phyloP scores from a whole-genome alignment of 1,140 invertebrate species.

The Drosophila eugracilis region DNA sequence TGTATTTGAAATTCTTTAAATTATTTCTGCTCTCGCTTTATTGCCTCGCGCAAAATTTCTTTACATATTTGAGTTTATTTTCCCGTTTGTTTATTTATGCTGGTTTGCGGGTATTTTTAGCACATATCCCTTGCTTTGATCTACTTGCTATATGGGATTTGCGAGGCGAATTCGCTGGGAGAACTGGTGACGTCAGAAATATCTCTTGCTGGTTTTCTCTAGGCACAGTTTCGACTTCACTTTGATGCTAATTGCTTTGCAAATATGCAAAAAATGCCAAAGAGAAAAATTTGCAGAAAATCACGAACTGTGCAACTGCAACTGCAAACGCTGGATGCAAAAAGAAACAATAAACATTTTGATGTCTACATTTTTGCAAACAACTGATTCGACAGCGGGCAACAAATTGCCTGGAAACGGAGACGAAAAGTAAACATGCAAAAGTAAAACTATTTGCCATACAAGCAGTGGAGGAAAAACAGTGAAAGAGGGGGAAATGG shows the following conservation, averaged over 20 bases:
- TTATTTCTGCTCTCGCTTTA: constrained; percentile 26
- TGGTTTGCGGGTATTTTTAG: constrained; percentile 32
- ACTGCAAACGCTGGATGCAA: constrained; percentile 21
- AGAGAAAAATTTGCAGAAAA: constrained; percentile 63
- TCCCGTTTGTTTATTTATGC: constrained; percentile 22
- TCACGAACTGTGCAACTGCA: constrained; percentile 62
- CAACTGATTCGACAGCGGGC: constrained; percentile 20
- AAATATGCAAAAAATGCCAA: constrained; percentile 62
- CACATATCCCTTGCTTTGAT: constrained; percentile 26
- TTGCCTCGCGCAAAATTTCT: constrained; percentile 30
- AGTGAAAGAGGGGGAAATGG: too few species aligned
- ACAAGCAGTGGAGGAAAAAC: constrained; percentile 13
- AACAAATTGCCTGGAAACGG: constrained; percentile 47
- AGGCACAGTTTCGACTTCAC: constrained; percentile 35
- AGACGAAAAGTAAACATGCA: constrained; percentile 59
- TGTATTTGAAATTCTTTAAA: constrained; percentile 2
- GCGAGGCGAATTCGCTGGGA: constrained; percentile 31
- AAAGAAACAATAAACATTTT: constrained; percentile 48
- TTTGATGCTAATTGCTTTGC: constrained; percentile 60
- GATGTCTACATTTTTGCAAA: constrained; percentile 33
- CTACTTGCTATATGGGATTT: constrained; percentile 23
- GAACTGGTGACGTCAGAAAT: constrained; percentile 49
- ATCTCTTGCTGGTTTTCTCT: constrained; percentile 39
- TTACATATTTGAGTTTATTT: constrained; percentile 42
- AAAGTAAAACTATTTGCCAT: constrained; percentile 37